A percentile compares a stretch with the other conserved stretches of the same genome.
These are phyloP conservation scores for Netta rufina DNA, from an alignment of 2,797 vertebrate species.

Conservation along the genomic window DNA sequence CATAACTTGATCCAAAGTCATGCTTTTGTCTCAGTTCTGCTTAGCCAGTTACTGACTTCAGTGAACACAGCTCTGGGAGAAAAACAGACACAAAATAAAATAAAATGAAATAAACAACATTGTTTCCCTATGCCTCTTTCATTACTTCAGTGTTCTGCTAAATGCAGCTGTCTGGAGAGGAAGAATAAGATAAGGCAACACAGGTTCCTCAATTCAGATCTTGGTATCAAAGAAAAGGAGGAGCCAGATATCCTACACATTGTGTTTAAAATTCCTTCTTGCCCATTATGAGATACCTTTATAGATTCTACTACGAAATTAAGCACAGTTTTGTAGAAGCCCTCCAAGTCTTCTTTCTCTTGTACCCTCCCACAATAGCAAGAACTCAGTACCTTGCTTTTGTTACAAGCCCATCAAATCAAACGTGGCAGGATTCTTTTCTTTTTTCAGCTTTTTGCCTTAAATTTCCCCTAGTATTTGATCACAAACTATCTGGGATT, in stretches of 20 bases:
- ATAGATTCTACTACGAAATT: not conserved
- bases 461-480: not conserved
- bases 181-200: not conserved
- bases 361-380: not conserved
- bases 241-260: not conserved
- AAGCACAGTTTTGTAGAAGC: not conserved
- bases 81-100: not conserved
- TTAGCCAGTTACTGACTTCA: not conserved
- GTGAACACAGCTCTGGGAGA: not conserved
- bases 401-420: not conserved
- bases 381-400: not conserved
- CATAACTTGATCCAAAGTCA: not conserved
- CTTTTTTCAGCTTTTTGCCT: not conserved
- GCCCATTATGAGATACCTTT: not conserved
- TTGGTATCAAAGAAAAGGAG: not conserved
- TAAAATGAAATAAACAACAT: too few species aligned
- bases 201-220: not conserved
- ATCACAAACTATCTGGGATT: not conserved
- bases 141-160: not conserved
- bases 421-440: not conserved
- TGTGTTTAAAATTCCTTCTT: not conserved
- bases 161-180: not conserved
- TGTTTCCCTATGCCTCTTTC: not conserved
- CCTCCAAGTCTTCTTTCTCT: not conserved
- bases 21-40: not conserved